These are phyloP conservation scores for Lemur catta DNA, from an alignment of 2,797 vertebrate species.

Conservation along the genomic window DNA sequence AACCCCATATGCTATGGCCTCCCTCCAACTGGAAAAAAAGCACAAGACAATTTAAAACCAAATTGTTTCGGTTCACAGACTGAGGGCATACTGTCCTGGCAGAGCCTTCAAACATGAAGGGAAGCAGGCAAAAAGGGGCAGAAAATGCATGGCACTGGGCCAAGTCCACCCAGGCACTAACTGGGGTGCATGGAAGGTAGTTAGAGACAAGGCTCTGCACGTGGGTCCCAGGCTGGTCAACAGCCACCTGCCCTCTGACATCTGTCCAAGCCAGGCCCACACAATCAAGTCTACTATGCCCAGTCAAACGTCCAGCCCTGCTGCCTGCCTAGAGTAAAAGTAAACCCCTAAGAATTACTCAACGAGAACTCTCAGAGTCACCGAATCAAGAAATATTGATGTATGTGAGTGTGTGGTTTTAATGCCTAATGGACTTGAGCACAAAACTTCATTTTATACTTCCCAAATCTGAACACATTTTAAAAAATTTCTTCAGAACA, in stretches of 20 bases:
- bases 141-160: not conserved
- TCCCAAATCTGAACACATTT: not conserved
- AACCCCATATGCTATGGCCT: not conserved
- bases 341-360: not conserved
- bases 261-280: not conserved
- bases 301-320: not conserved
- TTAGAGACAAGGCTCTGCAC: not conserved
- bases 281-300: too few relatives aligned
- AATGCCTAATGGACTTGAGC: not conserved
- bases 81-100: not conserved
- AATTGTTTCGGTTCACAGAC: not conserved
- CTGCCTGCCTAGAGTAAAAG: not conserved
- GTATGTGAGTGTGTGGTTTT: not conserved
- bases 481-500: not conserved
- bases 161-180: not conserved
- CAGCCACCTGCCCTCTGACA: not conserved
- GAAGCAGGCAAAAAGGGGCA: not conserved
- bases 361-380: not conserved
- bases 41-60: not conserved
- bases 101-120: not conserved
- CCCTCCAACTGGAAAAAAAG: not conserved
- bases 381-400: not conserved
- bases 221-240: accelerated
- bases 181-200: accelerated
- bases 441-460: not conserved